Evolutionary conservation across 2,888 invertebrate genomes (phyloP).

Genomic region (Taenaris catops): DNA sequence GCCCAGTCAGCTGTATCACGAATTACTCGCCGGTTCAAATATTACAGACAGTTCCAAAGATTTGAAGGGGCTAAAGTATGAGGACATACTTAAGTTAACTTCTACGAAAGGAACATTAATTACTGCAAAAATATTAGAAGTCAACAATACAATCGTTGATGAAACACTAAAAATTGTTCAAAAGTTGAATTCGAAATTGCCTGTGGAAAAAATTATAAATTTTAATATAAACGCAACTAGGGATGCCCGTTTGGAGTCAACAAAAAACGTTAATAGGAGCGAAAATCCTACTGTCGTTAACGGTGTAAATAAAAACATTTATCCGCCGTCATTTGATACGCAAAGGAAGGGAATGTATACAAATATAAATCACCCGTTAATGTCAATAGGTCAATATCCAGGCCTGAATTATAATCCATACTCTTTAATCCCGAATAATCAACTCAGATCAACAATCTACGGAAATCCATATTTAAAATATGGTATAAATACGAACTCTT

Average conservation of each 20-base stretch:
- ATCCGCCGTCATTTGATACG: neutral
- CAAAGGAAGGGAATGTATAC: neutral
- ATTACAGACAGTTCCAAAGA: conserved; percentile 34
- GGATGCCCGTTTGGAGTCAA: neutral
- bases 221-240: conserved; percentile 2
- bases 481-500: neutral
- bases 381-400: conserved; percentile 2
- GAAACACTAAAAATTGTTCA: conserved; percentile 32
- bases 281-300: neutral
- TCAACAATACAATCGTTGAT: conserved; percentile 24
- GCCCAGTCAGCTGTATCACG: conserved; percentile 37
- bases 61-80: conserved; percentile 34
- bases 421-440: neutral
- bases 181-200: conserved; percentile 33
- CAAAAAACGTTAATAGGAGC: neutral
- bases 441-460: neutral
- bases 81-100: conserved; percentile 39
- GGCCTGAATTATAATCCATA: conserved; percentile 1
- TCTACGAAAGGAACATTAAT: conserved; percentile 40
- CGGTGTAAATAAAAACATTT: neutral
- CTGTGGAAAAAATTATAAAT: conserved; percentile 4
- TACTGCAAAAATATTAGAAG: conserved; percentile 38
- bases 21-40: conserved; percentile 29
- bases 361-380: neutral
- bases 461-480: conserved; percentile 1